Conservation (phyloP, 2,797 vertebrate genomes). For the Cygnus olor region DNA sequence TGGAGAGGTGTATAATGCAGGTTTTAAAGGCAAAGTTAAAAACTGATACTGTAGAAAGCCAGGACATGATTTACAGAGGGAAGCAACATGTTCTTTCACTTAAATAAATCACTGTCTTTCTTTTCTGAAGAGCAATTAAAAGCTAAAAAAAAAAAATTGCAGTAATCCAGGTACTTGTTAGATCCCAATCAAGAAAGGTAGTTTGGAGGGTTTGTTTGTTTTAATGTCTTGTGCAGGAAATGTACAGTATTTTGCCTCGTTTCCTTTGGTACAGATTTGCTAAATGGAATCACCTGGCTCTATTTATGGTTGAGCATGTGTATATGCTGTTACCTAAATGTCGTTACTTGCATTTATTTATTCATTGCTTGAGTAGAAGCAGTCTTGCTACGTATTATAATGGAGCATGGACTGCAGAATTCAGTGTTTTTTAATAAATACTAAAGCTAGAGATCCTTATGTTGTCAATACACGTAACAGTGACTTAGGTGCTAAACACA, state of each 20-base stretch:
- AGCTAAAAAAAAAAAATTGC: background rate
- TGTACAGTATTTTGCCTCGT: background rate
- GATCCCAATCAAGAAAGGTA: background rate
- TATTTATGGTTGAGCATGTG: background rate
- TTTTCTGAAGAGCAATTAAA: background rate
- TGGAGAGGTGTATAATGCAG: background rate
- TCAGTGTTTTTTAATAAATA: background rate
- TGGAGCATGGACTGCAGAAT: background rate
- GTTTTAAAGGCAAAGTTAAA: background rate
- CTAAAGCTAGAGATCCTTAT: background rate
- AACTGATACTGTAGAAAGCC: background rate
- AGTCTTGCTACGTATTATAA: background rate
- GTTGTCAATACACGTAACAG: background rate
- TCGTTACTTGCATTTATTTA: background rate
- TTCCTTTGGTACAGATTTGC: background rate
- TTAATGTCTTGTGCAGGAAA: background rate
- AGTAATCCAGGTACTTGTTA: background rate
- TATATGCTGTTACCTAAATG: background rate
- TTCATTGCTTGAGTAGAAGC: background rate
- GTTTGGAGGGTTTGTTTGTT: background rate
- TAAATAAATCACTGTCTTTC: background rate
- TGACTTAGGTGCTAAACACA: background rate
- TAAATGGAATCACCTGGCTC: background rate
- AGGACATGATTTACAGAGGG: background rate
- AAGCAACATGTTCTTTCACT: background rate